Conservation (phyloP, 2,113 vertebrate genomes). For the Serranochromis macrocephalus region DNA sequence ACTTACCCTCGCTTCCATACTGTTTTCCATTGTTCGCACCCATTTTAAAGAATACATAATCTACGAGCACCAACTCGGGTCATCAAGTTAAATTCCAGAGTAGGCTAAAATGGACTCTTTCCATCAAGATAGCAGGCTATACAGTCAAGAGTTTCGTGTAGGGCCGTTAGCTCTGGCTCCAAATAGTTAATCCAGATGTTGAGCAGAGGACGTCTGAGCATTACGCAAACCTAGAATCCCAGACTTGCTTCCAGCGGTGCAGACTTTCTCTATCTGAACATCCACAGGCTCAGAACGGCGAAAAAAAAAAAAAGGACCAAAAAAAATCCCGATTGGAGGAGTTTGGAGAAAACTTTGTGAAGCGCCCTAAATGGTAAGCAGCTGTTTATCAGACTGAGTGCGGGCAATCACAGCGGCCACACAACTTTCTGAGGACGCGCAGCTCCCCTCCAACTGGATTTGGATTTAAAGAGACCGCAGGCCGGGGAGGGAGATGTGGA, state of each 20-base stretch:
- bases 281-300: background rate
- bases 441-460: constrained; percentile 23
- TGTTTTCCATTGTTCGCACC: constrained; percentile 97
- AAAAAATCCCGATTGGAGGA: background rate
- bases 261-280: background rate
- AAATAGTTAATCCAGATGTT: constrained; percentile 73
- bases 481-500: background rate
- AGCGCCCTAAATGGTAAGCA: constrained; percentile 42
- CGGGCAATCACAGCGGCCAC: constrained; percentile 31
- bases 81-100: constrained; percentile 37
- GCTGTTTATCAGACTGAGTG: constrained; percentile 60
- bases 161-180: constrained; percentile 39
- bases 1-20: constrained; percentile 95
- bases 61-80: constrained; percentile 46
- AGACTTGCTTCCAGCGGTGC: constrained; percentile 30
- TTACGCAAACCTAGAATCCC: constrained; percentile 48
- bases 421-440: constrained; percentile 31
- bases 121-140: background rate
- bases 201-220: constrained; percentile 28
- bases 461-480: constrained; percentile 72
- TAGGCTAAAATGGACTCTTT: background rate
- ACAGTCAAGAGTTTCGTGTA: background rate
- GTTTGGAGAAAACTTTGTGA: constrained; percentile 12
- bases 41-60: constrained; percentile 90
- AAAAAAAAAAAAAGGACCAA: background rate